Percentiles rank a stretch among this genome's conserved stretches.
Conservation (phyloP, 2,797 vertebrate species). For the Otolemur crassicaudatus region DNA sequence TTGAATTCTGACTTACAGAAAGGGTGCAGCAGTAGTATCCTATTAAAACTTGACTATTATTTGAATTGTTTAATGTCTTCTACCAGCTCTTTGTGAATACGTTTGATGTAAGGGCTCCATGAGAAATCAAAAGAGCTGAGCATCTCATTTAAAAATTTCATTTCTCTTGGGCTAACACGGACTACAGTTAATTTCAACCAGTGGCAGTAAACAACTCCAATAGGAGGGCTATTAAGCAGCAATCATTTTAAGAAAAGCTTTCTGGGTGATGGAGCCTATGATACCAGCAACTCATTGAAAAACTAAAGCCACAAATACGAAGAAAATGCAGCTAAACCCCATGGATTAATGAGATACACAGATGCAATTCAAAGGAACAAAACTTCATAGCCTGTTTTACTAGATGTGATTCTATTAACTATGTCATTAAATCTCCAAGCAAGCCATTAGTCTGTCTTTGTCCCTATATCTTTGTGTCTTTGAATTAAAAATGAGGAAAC, state of each 20-base stretch:
- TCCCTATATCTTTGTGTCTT: not conserved
- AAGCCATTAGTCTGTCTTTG: slow-evolving; percentile 32
- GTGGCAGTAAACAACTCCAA: slow-evolving; percentile 79
- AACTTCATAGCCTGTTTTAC: slow-evolving; percentile 52
- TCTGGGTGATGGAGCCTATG: slow-evolving; percentile 59
- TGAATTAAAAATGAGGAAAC: slow-evolving; percentile 67
- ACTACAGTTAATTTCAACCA: slow-evolving; percentile 79
- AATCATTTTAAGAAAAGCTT: slow-evolving; percentile 76
- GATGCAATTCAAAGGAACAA: slow-evolving; percentile 42
- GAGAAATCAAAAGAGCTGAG: slow-evolving; percentile 72
- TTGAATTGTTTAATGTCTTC: slow-evolving; percentile 49
- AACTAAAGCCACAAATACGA: slow-evolving; percentile 9
- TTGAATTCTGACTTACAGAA: slow-evolving; percentile 1
- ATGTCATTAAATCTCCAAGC: slow-evolving; percentile 48
- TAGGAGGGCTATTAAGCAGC: slow-evolving; percentile 75
- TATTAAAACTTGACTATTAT: slow-evolving; percentile 36
- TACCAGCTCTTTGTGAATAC: slow-evolving; percentile 22
- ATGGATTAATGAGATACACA: slow-evolving; percentile 11
- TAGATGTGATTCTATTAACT: slow-evolving; percentile 51
- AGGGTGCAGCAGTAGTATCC: not conserved
- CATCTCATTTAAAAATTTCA: slow-evolving; percentile 69
- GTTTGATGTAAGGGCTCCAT: slow-evolving; percentile 50
- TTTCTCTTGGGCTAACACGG: slow-evolving; percentile 70
- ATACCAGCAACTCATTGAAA: slow-evolving; percentile 65
- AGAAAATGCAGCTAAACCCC: slow-evolving; percentile 38